Evolutionary conservation across 2,888 invertebrate species (phyloP), one percentile per base, ranked within the genome.

Genomic region (Xestia ashworthii): DNA sequence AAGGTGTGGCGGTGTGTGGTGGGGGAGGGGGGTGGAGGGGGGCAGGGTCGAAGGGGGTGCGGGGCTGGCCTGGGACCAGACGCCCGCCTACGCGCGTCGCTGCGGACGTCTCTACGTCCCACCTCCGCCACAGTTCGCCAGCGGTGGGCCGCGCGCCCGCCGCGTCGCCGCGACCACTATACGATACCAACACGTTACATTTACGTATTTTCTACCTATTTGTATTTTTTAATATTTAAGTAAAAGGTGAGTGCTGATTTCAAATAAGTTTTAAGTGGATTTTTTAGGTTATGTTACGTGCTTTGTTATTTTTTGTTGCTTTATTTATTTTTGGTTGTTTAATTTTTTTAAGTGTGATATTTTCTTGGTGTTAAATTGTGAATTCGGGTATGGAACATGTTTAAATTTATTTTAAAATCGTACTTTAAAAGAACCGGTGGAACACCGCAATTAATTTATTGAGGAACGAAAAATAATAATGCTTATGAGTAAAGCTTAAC

Each of bases 71-170:
- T 67, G 78, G 58, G 89, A 87, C 89, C 95, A 95, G 95, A 95
- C 93, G 94, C 87, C 93, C 95, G 95, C 95, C 95, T 94, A 95
- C 95, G 95, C 94, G 95, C 93, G 93, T 90, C 89, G 91, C 90
- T 91, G 92, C 93, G 95, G 93, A 94, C 95, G 96, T 94, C 93
- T 93, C 89, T 89, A 90, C 91, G 90, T 91, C 90, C 85, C 80
- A 80, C 77, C 79, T 86, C 79, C 95, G 91, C 91, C 95, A 95
- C 95, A 94, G 93, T 94, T 94, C 95, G 95, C 95, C 94, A 95
- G 96, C 95, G 94, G 96, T 95, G 97, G 97, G 96, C 95, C 97
- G 95, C 95, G 96, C 94, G 92, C 91, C 92, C 93, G 91, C 89
- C 92, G 93, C 92, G 93, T 93, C 77, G 84, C 65, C 86, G 83